phyloP scores from a whole-genome alignment of 2,113 vertebrate genomes.

The Bambusicola thoracicus region DNA sequence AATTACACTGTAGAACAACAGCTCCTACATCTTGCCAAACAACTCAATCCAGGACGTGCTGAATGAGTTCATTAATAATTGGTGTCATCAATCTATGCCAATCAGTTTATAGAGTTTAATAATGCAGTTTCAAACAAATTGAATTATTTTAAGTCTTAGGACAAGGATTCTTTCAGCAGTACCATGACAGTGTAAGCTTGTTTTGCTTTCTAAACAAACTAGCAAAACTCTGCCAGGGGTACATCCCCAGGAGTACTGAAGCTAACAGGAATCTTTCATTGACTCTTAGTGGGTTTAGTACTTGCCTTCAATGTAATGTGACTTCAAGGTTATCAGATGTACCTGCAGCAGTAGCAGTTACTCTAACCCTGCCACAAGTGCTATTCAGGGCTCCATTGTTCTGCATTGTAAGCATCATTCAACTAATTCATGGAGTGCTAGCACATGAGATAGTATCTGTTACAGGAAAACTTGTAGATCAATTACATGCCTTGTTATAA shows the following conservation, averaged over 20 bases:
- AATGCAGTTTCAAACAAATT: neutral
- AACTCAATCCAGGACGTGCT: neutral
- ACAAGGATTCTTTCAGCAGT: neutral
- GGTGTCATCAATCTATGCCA: neutral
- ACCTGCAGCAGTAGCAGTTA: neutral
- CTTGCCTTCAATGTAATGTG: neutral
- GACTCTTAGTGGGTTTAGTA: neutral
- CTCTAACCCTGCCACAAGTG: neutral
- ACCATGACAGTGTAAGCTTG: neutral
- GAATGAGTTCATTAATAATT: neutral
- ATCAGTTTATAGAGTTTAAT: neutral
- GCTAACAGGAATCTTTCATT: neutral
- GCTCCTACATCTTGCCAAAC: neutral
- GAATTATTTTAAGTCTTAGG: neutral
- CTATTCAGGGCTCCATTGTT: constrained; percentile 5
- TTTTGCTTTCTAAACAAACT: neutral
- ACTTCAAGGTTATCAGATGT: neutral
- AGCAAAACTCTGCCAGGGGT: neutral
- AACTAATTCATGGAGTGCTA: neutral
- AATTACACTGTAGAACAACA: neutral
- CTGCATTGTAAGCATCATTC: neutral
- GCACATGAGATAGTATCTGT: neutral
- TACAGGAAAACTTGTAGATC: constrained; percentile 28
- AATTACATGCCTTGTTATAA: constrained; percentile 11
- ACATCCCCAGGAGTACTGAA: rapidly evolving